A percentile compares a stretch with the other conserved stretches of the same genome.
phyloP scores from a whole-genome alignment of 2,797 vertebrate species.

The Coreius guichenoti region DNA sequence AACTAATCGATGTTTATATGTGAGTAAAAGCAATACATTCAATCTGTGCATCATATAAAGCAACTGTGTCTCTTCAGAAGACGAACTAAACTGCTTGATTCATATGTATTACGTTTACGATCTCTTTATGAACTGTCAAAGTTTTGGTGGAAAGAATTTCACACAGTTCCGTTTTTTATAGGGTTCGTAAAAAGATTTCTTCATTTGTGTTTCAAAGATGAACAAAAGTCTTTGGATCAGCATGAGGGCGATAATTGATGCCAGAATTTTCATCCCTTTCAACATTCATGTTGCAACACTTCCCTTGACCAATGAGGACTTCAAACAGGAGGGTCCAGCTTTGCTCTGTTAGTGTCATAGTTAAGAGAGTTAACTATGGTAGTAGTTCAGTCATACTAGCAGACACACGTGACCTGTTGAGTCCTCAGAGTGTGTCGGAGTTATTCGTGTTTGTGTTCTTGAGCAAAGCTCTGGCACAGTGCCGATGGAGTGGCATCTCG shows the following conservation, averaged over 20 bases:
- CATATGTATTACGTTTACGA: not conserved
- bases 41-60: not conserved
- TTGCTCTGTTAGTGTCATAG: not conserved
- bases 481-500: slow-evolving; percentile 12
- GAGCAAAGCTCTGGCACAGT: not conserved
- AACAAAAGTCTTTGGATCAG: not conserved
- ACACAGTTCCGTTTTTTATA: too few relatives aligned
- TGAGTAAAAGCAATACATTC: not conserved
- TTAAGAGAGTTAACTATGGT: too few relatives aligned
- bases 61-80: not conserved
- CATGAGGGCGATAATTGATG: not conserved
- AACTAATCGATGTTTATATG: not conserved
- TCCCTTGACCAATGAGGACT: not conserved
- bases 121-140: not conserved
- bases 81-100: not conserved
- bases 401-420: not conserved
- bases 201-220: not conserved
- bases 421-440: not conserved
- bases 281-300: not conserved
- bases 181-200: not conserved
- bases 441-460: slow-evolving; percentile 6
- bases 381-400: not conserved
- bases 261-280: too few relatives aligned
- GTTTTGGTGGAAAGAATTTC: not conserved
- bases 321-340: not conserved